These are phyloP conservation scores for Gopherus flavomarginatus DNA, from an alignment of 2,113 vertebrate genomes.

Conservation along the genomic window DNA sequence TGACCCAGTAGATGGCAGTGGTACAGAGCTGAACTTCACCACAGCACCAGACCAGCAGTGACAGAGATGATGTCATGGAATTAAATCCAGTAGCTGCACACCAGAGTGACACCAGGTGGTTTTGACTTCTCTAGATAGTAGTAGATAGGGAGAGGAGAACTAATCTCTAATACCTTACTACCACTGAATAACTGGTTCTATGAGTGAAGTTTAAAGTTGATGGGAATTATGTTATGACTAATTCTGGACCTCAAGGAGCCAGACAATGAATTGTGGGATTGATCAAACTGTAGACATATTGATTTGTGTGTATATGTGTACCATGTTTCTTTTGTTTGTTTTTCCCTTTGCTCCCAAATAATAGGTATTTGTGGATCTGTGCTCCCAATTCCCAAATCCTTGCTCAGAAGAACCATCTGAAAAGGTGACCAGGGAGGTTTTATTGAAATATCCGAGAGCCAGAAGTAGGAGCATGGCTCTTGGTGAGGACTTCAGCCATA, in stretches of 20 bases:
- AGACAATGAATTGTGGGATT: background rate
- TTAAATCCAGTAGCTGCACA: background rate
- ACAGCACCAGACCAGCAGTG: rapidly evolving
- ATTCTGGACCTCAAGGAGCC: no score
- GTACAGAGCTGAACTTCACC: background rate
- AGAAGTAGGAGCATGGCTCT: background rate
- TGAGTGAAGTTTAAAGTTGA: background rate
- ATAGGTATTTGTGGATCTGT: background rate
- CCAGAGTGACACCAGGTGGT: background rate
- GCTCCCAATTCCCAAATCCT: no score
- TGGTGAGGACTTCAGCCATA: background rate
- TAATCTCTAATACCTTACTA: background rate
- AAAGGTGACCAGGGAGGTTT: background rate
- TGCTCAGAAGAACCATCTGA: background rate
- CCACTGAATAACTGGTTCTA: background rate
- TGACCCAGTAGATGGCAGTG: background rate
- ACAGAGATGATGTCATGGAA: rapidly evolving
- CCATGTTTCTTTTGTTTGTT: rapidly evolving
- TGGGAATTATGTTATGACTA: background rate
- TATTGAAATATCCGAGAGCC: background rate
- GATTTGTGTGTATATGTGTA: no score
- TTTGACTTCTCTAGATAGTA: background rate
- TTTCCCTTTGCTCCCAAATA: background rate
- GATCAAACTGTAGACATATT: background rate
- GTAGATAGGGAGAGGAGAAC: background rate